Conservation (phyloP, 1,140 invertebrate genomes). For the Hylyphantes graminicola region DNA sequence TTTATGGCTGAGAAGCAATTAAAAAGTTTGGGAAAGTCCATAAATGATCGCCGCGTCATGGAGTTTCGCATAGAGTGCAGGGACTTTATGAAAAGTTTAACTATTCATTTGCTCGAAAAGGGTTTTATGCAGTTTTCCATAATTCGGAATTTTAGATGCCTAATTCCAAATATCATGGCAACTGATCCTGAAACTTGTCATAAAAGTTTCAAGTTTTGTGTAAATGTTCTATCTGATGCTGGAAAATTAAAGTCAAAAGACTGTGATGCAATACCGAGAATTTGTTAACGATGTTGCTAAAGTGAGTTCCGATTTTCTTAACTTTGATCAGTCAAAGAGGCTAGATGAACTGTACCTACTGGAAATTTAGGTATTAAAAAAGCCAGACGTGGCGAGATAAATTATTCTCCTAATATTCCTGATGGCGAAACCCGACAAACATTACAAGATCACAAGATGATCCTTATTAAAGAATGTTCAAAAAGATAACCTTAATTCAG, state of each 20-base stretch:
- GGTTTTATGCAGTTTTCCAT: neutral
- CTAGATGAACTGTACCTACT: neutral
- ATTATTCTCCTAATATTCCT: too few species aligned
- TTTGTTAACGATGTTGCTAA: neutral
- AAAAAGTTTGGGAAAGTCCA: conserved; percentile 10
- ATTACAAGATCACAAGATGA: too few species aligned
- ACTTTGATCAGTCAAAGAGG: neutral
- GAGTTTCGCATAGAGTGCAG: neutral
- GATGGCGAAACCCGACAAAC: too few species aligned
- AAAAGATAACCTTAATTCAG: too few species aligned
- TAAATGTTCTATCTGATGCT: conserved; percentile 4
- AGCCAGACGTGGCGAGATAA: too few species aligned
- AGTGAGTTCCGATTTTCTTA: neutral
- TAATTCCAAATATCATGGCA: conserved; percentile 4
- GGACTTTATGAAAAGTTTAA: neutral
- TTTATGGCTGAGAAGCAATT: conserved; percentile 18
- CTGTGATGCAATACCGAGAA: neutral
- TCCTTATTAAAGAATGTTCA: too few species aligned
- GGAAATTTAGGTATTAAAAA: too few species aligned
- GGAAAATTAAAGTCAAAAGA: conserved; percentile 1
- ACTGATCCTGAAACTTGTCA: conserved; percentile 2
- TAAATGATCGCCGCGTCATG: conserved; percentile 1
- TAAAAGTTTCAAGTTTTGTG: conserved; percentile 2
- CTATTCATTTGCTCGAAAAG: neutral
- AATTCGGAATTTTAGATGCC: neutral